These are phyloP conservation scores for Glomeris maerens DNA, from an alignment of 1,140 invertebrate genomes.

Conservation along the genomic window DNA sequence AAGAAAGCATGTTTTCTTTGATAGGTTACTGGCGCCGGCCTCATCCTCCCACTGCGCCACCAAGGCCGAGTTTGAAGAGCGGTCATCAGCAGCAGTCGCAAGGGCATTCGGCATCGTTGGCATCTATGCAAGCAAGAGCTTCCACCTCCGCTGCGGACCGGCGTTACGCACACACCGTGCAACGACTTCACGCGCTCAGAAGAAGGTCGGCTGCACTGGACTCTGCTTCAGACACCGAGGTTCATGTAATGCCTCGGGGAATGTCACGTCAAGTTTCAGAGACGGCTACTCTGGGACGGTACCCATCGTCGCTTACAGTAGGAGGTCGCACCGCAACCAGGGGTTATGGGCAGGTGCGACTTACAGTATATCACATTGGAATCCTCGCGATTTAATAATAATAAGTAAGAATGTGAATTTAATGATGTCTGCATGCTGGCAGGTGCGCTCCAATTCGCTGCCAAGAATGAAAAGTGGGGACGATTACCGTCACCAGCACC, in stretches of 20 bases:
- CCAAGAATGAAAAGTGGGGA: slow-evolving; percentile 19
- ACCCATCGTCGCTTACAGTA: slow-evolving; percentile 19
- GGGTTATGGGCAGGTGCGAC: not conserved
- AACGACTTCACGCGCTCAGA: slow-evolving; percentile 21
- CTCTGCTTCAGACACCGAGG: slow-evolving; percentile 78
- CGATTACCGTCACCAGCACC: slow-evolving; percentile 11
- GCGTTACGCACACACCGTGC: slow-evolving; percentile 12
- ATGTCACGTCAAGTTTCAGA: not conserved
- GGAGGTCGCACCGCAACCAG: slow-evolving; percentile 4
- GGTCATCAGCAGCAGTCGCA: too few species aligned
- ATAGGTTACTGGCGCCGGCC: not conserved
- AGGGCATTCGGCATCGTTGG: slow-evolving; percentile 4
- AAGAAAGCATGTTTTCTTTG: too few species aligned
- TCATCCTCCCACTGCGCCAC: too few species aligned
- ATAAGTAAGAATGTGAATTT: too few species aligned
- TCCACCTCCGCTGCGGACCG: not conserved
- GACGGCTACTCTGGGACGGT: not conserved
- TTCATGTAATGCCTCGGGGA: slow-evolving; percentile 25
- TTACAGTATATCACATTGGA: too few species aligned
- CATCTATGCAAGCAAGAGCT: slow-evolving; percentile 9
- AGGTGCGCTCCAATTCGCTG: slow-evolving; percentile 26
- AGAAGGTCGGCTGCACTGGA: slow-evolving; percentile 34
- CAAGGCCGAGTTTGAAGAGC: slow-evolving; percentile 2
- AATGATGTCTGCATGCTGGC: too few species aligned
- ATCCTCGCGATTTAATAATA: too few species aligned